Evolutionary conservation across 2,113 vertebrate species (phyloP).

Genomic region (Cavia porcellus): DNA sequence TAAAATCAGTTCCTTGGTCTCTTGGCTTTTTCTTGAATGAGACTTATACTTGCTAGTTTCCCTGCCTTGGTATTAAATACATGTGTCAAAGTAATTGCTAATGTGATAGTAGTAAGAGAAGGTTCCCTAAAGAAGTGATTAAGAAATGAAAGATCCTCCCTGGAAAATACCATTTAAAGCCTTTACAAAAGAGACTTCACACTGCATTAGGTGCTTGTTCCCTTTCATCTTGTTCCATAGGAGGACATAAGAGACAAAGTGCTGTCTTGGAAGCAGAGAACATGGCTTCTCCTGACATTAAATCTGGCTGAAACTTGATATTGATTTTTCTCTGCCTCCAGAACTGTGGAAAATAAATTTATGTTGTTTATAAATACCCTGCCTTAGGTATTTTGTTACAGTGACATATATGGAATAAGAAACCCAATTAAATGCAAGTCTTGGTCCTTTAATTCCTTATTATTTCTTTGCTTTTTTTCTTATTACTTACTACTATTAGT

Average conservation of each 20-base stretch:
- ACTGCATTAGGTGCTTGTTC: rapidly evolving
- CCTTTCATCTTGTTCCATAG: background rate
- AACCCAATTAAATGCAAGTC: background rate
- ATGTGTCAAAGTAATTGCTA: background rate
- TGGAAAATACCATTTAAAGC: background rate
- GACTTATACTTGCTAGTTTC: background rate
- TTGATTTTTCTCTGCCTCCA: background rate
- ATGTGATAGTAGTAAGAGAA: background rate
- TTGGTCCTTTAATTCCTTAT: background rate
- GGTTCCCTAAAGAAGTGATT: background rate
- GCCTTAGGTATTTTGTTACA: background rate
- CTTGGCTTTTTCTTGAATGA: background rate
- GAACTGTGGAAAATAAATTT: background rate
- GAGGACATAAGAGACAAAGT: background rate
- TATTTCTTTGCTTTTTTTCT: background rate
- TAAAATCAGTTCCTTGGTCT: background rate
- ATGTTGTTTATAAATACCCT: background rate
- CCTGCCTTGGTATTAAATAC: background rate
- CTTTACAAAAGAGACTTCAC: background rate
- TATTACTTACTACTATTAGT: background rate
- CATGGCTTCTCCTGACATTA: background rate
- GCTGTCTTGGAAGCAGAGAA: background rate
- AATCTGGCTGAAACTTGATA: background rate
- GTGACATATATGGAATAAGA: background rate
- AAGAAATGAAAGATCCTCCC: background rate